Conservation (phyloP, 2,113 vertebrate genomes). For the Notiomystis cincta region DNA sequence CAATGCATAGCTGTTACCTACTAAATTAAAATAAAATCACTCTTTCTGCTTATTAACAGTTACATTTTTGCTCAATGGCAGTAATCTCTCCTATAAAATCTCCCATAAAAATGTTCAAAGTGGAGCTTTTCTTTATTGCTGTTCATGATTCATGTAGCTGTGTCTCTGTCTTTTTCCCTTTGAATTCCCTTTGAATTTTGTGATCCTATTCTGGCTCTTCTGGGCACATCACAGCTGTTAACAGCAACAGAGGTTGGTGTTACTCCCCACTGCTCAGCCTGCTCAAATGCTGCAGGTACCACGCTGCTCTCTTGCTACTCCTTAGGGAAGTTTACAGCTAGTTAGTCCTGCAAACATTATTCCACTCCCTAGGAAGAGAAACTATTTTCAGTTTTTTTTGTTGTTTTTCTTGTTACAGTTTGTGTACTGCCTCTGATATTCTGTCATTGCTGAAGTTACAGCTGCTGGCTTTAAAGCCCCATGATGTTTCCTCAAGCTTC, state of each 20-base stretch:
- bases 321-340: neutral
- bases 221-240: neutral
- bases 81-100: neutral
- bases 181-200: too few relatives aligned
- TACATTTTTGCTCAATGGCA: neutral
- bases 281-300: neutral
- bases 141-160: neutral
- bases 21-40: neutral
- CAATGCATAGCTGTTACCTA: neutral
- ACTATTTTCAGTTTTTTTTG: neutral
- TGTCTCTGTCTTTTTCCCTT: neutral
- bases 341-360: neutral
- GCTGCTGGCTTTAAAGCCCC: neutral
- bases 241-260: neutral
- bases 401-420: neutral
- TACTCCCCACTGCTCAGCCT: neutral
- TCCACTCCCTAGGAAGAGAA: neutral
- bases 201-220: neutral
- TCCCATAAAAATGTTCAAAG: neutral
- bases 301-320: neutral
- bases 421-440: neutral
- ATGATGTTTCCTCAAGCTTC: neutral
- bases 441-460: neutral
- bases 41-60: neutral
- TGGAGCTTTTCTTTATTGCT: fast-evolving